Evolutionary conservation across 2,113 vertebrate genomes (phyloP), one percentile per base, ranked within the genome.

Genomic region (Pristiophorus japonicus): DNA sequence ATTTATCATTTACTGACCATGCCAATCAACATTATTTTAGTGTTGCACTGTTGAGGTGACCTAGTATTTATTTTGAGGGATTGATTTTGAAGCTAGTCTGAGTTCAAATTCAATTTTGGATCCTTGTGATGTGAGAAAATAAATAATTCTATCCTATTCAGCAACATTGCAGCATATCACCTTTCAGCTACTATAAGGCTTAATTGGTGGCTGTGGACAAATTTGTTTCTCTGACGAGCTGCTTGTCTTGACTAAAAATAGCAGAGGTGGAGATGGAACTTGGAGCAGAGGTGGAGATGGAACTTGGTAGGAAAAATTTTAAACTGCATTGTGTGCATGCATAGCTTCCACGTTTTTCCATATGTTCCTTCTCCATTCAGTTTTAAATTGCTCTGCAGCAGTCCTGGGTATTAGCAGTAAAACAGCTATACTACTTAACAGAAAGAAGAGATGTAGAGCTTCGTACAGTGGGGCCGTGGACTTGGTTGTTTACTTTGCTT

Each of bases 111-210:
- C 30, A 42, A 38, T 20, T 88, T 88, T 88, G 45, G 70, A 30
- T 88, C 14, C 12, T 59, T 34, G 30, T 59, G 51, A 62, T 90
- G 30, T 62, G 51, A 30, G 87, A 1, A 75, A 75, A 75, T 5
- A 62, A 90, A 90, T 62, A 0, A 59, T 90, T 55, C 27, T 14
- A 55, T 90, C 87, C 30, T 90, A 34, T 59, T 62, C 87, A 59
- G 30, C 24, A 90, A 5, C 12, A 30, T 59, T 81, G 78, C 42
- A 42, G 14, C 78, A 81, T 6, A 51, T 91, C 24, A 42, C 6
- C 96, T 3, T 94, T 95, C 20, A 55, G 91, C 34, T 96, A 0
- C 95, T 6, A 95, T 51, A 95, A 2, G 70, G 6, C 6, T 81
- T 20, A 95, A 95, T 55, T 88, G 78, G 27, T 42, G 95, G 11